phyloP scores from a whole-genome alignment of 2,888 invertebrate species.

The Taphrorychus bicolor region DNA sequence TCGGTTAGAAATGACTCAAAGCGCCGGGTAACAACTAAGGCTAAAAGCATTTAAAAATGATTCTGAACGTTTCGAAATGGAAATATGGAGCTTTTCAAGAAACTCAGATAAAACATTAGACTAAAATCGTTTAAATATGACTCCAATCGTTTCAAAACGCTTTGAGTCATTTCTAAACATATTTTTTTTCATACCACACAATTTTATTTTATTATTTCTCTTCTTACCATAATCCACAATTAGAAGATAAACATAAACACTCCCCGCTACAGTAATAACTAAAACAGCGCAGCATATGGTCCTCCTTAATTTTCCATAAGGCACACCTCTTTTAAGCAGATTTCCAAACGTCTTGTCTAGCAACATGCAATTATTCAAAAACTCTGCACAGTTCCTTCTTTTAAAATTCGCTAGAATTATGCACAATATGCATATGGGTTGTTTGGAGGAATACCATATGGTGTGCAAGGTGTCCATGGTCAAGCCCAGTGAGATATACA shows the following conservation, averaged over 20 bases:
- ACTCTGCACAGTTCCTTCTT: neutral
- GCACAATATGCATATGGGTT: neutral
- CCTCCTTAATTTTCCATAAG: neutral
- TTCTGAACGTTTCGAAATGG: too few relatives aligned
- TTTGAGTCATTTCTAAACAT: too few relatives aligned
- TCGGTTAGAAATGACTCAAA: too few relatives aligned
- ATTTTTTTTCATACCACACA: too few relatives aligned
- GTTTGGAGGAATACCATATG: conserved; percentile 9
- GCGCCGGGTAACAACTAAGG: too few relatives aligned
- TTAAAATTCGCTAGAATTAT: neutral
- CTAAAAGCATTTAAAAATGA: too few relatives aligned
- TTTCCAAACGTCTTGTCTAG: neutral
- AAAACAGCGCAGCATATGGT: neutral
- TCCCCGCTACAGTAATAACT: neutral
- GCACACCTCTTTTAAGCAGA: neutral
- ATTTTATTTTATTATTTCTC: too few relatives aligned
- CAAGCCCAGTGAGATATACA: neutral
- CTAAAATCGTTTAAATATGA: too few relatives aligned
- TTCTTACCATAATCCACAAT: neutral
- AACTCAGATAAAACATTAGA: too few relatives aligned
- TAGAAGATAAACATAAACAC: neutral
- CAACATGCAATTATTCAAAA: conserved; percentile 8
- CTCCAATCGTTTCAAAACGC: too few relatives aligned
- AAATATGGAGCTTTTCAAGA: too few relatives aligned
- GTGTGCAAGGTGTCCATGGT: conserved; percentile 6